These are phyloP conservation scores for Pilophorus perplexus DNA, from an alignment of 2,888 invertebrate species.

Conservation along the genomic window DNA sequence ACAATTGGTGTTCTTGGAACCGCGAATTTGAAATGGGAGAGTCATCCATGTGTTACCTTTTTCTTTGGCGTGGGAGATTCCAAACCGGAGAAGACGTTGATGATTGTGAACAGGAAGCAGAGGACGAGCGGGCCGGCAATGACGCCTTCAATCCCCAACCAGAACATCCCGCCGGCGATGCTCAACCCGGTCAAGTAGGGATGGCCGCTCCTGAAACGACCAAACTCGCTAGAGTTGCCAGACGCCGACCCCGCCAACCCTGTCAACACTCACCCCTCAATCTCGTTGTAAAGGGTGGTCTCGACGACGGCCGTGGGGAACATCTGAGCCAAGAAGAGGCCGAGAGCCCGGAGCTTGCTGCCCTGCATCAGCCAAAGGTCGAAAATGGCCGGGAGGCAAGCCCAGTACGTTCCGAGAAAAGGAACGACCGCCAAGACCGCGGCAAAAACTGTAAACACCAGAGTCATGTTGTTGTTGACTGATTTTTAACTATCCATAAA, in stretches of 20 bases:
- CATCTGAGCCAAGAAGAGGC: conserved; percentile 80
- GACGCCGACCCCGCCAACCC: no score
- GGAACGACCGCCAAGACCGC: conserved; percentile 93
- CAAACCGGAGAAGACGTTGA: conserved; percentile 74
- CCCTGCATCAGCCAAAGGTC: conserved; percentile 94
- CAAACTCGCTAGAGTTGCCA: no score
- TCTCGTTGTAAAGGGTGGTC: conserved; percentile 93
- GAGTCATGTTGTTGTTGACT: neutral
- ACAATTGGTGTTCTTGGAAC: no score
- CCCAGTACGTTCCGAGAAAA: conserved; percentile 93
- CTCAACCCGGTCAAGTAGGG: conserved; percentile 95
- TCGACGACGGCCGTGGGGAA: conserved; percentile 90
- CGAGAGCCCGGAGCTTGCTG: conserved; percentile 73
- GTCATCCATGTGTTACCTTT: no score
- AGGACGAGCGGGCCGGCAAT: conserved; percentile 93
- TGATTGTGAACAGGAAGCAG: conserved; percentile 89
- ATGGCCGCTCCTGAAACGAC: conserved; percentile 76
- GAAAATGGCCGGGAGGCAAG: conserved; percentile 87
- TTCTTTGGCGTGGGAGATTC: no score
- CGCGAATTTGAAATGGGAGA: no score
- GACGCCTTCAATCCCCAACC: conserved; percentile 94
- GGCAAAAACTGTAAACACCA: conserved; percentile 66
- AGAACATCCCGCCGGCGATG: conserved; percentile 97
- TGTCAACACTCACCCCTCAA: conserved; percentile 75
- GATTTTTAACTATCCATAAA: no score